A percentile compares a stretch with the other conserved stretches of the same genome.
Conservation (phyloP, 1,140 invertebrate species). For the Drosophila bifasciata region DNA sequence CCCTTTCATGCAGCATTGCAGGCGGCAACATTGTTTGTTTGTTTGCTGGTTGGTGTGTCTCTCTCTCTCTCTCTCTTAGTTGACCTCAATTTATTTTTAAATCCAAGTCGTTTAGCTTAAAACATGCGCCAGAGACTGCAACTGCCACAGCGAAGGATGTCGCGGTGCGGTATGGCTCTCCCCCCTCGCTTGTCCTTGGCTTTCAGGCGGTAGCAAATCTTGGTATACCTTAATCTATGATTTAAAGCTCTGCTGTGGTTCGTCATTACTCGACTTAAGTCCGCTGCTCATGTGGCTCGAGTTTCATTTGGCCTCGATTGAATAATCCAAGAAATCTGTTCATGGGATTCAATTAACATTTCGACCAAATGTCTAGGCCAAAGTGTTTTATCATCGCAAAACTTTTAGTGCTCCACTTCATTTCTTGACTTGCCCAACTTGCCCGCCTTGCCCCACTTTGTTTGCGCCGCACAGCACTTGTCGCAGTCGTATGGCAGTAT, state of each 20-base stretch:
- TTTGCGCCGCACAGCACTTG: neutral
- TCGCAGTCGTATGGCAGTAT: too few relatives aligned
- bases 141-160: neutral
- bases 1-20: slow-evolving; percentile 6
- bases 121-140: slow-evolving; percentile 64
- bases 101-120: slow-evolving; percentile 77
- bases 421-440: slow-evolving; percentile 21
- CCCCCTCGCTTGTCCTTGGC: slow-evolving; percentile 3
- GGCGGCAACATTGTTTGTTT: slow-evolving; percentile 41
- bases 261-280: neutral
- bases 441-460: neutral
- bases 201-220: neutral
- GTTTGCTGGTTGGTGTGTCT: slow-evolving; percentile 46
- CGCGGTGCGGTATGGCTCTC: too few relatives aligned
- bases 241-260: neutral
- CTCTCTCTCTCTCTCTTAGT: slow-evolving; percentile 45
- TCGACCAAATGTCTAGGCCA: too few relatives aligned
- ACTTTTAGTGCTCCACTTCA: slow-evolving; percentile 26
- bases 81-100: slow-evolving; percentile 80
- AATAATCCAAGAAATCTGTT: slow-evolving; percentile 26
- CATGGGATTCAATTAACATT: slow-evolving; percentile 42
- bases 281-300: too few relatives aligned
- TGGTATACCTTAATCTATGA: too few relatives aligned
- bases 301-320: neutral
- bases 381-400: slow-evolving; percentile 18